phyloP scores from a whole-genome alignment of 2,888 invertebrate genomes.

The Parthenolecanium corni region DNA sequence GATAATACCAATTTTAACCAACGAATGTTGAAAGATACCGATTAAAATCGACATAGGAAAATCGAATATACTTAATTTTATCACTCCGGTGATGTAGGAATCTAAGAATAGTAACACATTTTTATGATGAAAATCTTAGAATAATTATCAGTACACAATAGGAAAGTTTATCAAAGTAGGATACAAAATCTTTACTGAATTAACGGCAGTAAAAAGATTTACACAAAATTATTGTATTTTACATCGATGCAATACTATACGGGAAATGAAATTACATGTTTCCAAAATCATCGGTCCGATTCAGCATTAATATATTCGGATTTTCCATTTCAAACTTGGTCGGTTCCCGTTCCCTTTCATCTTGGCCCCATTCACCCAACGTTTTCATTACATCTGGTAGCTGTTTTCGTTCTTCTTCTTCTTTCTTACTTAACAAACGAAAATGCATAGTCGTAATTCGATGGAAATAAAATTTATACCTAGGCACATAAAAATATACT shows the following conservation, averaged over 20 bases:
- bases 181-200: neutral
- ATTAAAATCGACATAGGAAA: no score
- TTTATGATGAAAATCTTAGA: no score
- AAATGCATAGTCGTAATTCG: constrained; percentile 1
- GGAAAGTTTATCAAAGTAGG: no score
- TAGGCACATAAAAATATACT: neutral
- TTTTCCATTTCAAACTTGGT: constrained; percentile 67
- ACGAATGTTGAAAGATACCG: no score
- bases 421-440: constrained; percentile 45
- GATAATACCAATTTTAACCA: no score
- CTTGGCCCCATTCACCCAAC: constrained; percentile 42
- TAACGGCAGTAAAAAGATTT: constrained; percentile 6
- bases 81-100: no score
- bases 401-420: constrained; percentile 54
- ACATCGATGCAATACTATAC: neutral
- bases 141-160: no score
- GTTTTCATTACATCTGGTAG: constrained; percentile 59
- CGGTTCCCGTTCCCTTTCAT: constrained; percentile 55
- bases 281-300: constrained; percentile 60
- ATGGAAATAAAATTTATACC: constrained; percentile 9
- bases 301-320: constrained; percentile 62
- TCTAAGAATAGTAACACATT: no score
- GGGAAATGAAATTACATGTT: constrained; percentile 48
- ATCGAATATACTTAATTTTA: no score
- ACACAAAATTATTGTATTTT: neutral